Evolutionary conservation across 2,113 vertebrate genomes (phyloP).

Genomic region (Puma concolor): DNA sequence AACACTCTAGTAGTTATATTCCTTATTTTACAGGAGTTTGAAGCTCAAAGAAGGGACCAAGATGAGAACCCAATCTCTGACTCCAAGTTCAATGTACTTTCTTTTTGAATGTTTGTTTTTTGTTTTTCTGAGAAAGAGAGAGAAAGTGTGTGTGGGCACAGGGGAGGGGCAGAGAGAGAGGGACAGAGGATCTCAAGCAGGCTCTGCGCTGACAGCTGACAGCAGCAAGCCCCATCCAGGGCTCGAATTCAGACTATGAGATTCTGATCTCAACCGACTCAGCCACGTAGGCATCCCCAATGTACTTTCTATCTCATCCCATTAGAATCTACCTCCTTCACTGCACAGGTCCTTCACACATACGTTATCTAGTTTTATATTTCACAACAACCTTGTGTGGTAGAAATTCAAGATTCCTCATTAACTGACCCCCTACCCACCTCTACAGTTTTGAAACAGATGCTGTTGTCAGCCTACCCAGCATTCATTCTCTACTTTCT

Average conservation of each 20-base stretch:
- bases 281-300: background rate
- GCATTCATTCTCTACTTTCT: background rate
- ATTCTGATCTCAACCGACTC: too few species aligned
- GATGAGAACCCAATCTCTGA: background rate
- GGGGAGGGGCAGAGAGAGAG: too few species aligned
- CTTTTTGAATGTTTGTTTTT: background rate
- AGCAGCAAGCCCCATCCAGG: too few species aligned
- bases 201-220: too few species aligned
- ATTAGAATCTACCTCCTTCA: background rate
- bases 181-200: too few species aligned
- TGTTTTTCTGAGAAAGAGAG: too few species aligned
- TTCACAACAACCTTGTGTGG: background rate
- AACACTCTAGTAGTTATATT: background rate
- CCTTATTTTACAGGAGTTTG: background rate
- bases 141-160: too few species aligned
- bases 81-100: constrained; percentile 6
- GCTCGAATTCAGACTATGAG: too few species aligned
- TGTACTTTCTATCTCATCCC: background rate
- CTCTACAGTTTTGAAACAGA: constrained; percentile 40
- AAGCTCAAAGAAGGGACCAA: constrained; percentile 14
- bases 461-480: background rate
- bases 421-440: background rate
- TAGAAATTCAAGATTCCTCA: background rate
- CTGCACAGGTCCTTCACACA: background rate
- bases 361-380: background rate